These are phyloP conservation scores for Lepidurus arcticus DNA, from an alignment of 1,140 invertebrate genomes.

Conservation along the genomic window DNA sequence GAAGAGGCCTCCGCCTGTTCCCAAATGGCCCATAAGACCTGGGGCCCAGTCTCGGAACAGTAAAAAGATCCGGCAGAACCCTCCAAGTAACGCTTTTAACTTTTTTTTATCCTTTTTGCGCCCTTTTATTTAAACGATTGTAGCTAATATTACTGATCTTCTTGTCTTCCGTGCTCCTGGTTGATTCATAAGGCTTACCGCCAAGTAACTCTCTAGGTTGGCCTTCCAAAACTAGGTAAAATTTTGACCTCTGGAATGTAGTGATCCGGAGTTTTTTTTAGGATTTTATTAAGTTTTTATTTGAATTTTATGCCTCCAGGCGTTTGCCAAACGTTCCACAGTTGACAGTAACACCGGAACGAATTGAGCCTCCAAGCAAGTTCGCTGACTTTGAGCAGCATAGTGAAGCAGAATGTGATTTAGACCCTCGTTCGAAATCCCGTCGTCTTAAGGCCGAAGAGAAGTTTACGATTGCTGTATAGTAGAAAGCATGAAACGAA, in stretches of 20 bases:
- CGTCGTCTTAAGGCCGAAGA: background rate
- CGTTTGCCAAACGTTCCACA: background rate
- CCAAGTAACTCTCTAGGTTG: background rate
- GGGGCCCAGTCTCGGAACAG: background rate
- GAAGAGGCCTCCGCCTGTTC: background rate
- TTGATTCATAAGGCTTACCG: background rate
- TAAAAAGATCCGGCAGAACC: conserved; percentile 2
- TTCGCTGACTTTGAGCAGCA: background rate
- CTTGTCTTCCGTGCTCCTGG: background rate
- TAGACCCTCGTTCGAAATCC: conserved; percentile 9
- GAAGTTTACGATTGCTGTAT: background rate
- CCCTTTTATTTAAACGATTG: background rate
- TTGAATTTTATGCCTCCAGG: background rate
- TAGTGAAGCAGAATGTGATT: conserved; percentile 4
- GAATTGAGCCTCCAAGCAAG: conserved; percentile 2
- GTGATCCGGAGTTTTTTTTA: background rate
- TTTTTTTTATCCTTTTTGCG: background rate
- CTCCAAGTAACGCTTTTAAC: conserved; percentile 7
- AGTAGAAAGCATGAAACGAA: background rate
- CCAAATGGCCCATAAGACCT: conserved; percentile 21
- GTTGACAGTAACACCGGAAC: background rate
- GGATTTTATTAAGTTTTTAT: background rate
- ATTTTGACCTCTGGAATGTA: background rate
- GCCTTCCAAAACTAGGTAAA: conserved; percentile 14
- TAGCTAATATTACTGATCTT: background rate